Conservation (phyloP, 2,113 vertebrate species). For the Gracilinanus agilis region DNA sequence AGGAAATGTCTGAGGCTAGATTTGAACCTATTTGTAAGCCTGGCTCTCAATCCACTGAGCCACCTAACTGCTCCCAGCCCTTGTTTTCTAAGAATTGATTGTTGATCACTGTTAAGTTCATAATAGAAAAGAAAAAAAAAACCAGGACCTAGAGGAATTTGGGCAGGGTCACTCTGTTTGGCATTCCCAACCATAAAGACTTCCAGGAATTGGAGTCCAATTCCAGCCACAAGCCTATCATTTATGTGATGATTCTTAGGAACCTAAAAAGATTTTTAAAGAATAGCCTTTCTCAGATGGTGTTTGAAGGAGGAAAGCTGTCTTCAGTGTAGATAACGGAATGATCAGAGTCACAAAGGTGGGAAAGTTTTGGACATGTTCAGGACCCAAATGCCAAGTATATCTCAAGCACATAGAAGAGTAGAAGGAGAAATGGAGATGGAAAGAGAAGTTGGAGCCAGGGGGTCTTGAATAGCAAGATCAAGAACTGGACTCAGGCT, state of each 20-base stretch:
- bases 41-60: no score
- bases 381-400: neutral
- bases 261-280: neutral
- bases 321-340: neutral
- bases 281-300: neutral
- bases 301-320: neutral
- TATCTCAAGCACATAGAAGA: neutral
- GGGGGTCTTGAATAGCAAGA: neutral
- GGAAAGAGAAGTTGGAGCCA: neutral
- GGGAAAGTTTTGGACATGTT: neutral
- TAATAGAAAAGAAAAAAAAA: neutral
- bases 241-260: neutral
- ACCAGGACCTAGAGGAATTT: neutral
- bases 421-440: neutral
- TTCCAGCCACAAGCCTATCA: neutral
- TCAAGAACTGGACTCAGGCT: neutral
- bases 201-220: neutral
- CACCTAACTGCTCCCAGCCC: neutral
- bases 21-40: no score
- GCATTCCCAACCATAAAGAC: neutral
- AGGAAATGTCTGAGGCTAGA: no score
- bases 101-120: neutral
- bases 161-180: neutral
- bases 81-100: neutral
- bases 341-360: neutral